Evolutionary conservation across 2,113 vertebrate species (phyloP).

Genomic region (Hyperoodon ampullatus): DNA sequence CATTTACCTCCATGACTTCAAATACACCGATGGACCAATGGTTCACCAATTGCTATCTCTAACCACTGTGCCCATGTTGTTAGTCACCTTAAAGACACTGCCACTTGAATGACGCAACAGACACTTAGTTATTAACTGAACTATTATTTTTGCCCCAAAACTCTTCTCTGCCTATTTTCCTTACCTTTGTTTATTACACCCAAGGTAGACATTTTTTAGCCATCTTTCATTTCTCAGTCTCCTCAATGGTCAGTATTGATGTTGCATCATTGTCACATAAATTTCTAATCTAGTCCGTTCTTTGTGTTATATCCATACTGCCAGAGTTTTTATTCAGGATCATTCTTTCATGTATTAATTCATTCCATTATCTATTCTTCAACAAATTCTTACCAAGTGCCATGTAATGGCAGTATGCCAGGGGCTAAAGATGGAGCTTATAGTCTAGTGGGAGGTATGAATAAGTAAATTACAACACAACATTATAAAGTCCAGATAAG

Average conservation of each 20-base stretch:
- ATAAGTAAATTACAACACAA: not conserved
- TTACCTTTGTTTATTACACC: not conserved
- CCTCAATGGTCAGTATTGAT: not conserved
- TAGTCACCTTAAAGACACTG: not conserved
- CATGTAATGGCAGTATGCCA: not conserved
- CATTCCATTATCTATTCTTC: not conserved
- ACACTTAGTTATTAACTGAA: not conserved
- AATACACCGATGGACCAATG: not conserved
- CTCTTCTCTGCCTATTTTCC: not conserved
- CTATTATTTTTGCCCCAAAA: not conserved
- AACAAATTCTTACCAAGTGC: not conserved
- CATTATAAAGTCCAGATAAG: not conserved
- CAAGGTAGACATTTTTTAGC: not conserved
- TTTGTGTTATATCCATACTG: not conserved
- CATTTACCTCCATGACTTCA: not conserved
- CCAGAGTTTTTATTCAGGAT: not conserved
- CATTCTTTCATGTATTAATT: not conserved
- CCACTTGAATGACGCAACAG: not conserved
- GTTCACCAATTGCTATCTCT: not conserved
- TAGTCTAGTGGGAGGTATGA: not conserved
- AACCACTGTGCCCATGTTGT: not conserved
- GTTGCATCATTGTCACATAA: not conserved
- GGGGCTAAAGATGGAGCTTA: not conserved
- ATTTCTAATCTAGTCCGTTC: not conserved
- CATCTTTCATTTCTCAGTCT: not conserved